A percentile compares a stretch with the other conserved stretches of the same genome.
These are phyloP conservation scores for Alosa alosa DNA, from an alignment of 2,113 vertebrate species.

Conservation along the genomic window DNA sequence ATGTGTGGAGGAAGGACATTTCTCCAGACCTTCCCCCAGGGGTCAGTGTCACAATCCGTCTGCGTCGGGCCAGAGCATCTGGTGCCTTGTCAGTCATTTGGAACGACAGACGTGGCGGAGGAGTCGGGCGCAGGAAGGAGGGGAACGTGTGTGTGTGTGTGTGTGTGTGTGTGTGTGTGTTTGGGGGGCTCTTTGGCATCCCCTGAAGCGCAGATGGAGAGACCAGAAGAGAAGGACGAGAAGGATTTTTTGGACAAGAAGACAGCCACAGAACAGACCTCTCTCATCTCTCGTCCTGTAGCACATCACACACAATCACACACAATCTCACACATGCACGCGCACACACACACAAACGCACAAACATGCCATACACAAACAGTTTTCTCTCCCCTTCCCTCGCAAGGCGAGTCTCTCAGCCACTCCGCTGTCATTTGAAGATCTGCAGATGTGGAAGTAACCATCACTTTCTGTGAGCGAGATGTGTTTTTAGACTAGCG, in stretches of 20 bases:
- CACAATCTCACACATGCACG: background rate
- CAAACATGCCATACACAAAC: no score
- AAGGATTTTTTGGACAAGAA: background rate
- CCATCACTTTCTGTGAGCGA: background rate
- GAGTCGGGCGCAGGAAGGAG: conserved; percentile 8
- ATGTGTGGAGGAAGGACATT: conserved; percentile 57
- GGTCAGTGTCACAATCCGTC: conserved; percentile 55
- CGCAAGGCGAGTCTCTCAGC: no score
- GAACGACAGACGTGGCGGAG: conserved; percentile 26
- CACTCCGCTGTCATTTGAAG: background rate
- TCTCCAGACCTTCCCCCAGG: conserved; percentile 58
- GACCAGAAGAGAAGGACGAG: conserved; percentile 28
- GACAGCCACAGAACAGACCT: conserved; percentile 1
- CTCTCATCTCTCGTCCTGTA: background rate
- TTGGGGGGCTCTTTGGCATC: conserved; percentile 32
- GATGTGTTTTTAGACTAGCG: background rate
- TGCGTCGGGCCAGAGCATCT: conserved; percentile 26
- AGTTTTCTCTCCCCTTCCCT: no score
- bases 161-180: conserved; percentile 5
- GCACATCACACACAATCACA: background rate
- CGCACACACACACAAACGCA: no score
- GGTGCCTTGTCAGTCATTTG: conserved; percentile 27
- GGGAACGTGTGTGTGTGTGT: background rate
- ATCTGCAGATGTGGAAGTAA: background rate
- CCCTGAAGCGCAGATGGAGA: conserved; percentile 41